Evolutionary conservation across 2,113 vertebrate genomes (phyloP), one percentile per base, ranked within the genome.

Genomic region (Elachura formosa): DNA sequence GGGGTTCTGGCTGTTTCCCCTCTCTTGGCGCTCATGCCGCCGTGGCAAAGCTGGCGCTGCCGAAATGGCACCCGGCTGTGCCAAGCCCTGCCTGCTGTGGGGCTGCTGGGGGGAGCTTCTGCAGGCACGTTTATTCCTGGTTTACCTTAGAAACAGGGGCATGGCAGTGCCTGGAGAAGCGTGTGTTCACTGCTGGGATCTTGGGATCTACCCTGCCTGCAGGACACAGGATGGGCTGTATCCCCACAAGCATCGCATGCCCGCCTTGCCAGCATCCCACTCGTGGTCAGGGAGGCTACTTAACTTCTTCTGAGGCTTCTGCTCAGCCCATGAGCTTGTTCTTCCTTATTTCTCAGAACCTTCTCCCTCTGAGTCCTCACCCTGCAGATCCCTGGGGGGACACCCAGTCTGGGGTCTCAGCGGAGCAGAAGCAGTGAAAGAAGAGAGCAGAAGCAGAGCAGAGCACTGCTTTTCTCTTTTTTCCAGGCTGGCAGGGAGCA

Each of bases 11-110:
- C 31, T 94, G 67, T 34, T 83, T 62, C 73, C 89, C 26, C 68
- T 63, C 76, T 48, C 72, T 7, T 1, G 5, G 59, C 0, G 0
- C 33, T 49, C 46, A 0, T 2, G 2, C 4, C 41, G 73, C 52
- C 8, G 1, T 1, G 1, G 67, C 68, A 51, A 69, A 41, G 69
- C 72, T 54, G 9, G 74, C 82, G 78, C 51, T 3, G 5, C 82
- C 6, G 17, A 25, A 58, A 91, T 28, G 86, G 76, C 88, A 86
- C 56, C 75, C 6, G 14, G 38, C 43, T 54, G 79, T 4, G 22
- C 0, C 0, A 10, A 74, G 31, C 84, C 88, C 68, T 78, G 0
- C 1, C 54, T n/a, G 43, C 0, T 2, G 31, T n/a, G 25, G 52
- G 29, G 19, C 1, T 58, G 69, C 43, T 45, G 9, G 76, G 67